phyloP scores from a whole-genome alignment of 2,113 vertebrate genomes.

The Channa maculata region DNA sequence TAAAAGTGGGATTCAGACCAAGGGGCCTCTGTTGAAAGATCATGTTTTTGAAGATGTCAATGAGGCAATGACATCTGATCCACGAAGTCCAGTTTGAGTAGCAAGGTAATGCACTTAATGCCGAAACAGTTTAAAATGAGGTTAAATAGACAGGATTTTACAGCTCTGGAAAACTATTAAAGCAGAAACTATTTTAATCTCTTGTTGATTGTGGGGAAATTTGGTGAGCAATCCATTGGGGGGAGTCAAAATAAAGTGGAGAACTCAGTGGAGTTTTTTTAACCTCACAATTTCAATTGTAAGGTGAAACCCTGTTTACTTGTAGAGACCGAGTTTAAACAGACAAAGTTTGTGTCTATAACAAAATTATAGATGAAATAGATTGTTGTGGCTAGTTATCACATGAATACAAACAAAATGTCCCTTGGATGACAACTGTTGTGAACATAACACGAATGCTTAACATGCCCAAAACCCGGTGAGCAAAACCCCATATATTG shows the following conservation, averaged over 20 bases:
- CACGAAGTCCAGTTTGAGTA: slow-evolving; percentile 1
- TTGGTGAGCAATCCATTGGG: too few relatives aligned
- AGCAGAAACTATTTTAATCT: too few relatives aligned
- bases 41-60: background rate
- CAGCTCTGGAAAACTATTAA: too few relatives aligned
- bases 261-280: background rate
- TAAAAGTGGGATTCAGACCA: too few relatives aligned
- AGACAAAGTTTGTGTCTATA: slow-evolving; percentile 1
- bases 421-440: background rate
- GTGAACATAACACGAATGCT: background rate
- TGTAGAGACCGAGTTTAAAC: background rate
- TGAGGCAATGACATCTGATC: background rate
- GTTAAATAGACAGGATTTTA: too few relatives aligned
- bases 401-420: background rate
- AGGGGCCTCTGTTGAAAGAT: too few relatives aligned
- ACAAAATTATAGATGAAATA: background rate
- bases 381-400: background rate
- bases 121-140: too few relatives aligned
- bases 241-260: too few relatives aligned
- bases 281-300: background rate
- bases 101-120: background rate
- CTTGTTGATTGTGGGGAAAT: too few relatives aligned
- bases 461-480: background rate
- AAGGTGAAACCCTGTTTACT: background rate
- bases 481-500: slow-evolving; percentile 16